Base-by-base conservation (phyloP, 2,797 vertebrate genomes). In the Odontamblyopus lacepedii region DNA sequence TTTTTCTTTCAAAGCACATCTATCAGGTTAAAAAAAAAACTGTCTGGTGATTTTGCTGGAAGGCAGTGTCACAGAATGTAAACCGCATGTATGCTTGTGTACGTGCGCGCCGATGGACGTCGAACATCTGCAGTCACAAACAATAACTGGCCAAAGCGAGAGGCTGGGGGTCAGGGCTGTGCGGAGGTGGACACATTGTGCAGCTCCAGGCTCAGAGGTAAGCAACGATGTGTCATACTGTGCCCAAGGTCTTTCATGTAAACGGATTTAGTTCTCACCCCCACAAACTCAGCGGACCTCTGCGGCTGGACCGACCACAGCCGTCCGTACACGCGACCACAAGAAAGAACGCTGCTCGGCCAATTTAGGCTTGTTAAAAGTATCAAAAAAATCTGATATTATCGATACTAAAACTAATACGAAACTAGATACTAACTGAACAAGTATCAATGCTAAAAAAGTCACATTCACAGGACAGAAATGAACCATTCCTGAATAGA, bases 151-250 rank as follows among this genome's bases (percentile, higher is more conserved):
- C 35, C 8, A 1, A 48, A 57, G 55, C 15, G 60, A 44, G 70
- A 51, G 57, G 51, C 35, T 38, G 41, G 44, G 30, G 53, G 66
- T 64, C 55, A 64, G 5, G 78, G 62, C 29, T 73, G 63, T 27
- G 56, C 61, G 64, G 74, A 67, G 73, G 70, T 77, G 64, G 77
- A 71, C 41, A 67, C 53, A 61, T 74, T 70, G 59, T 59, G 77
- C 67, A 38, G 72, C 72, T 76, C 74, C 69, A 66, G 67, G 72
- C 70, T 55, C 69, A 57, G 48, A 70, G 71, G 41, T 69, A 71
- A 57, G 62, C 48, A 70, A 70, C 60, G 71, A 72, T 81, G 75
- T 80, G 27, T 81, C 69, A 79, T n/a, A 69, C 48, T 59, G 70
- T 26, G 59, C 65, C 38, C 67, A 69, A 69, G 51, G 67, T 69